Conservation (phyloP, 2,113 vertebrate species). For the Panthera uncia region DNA sequence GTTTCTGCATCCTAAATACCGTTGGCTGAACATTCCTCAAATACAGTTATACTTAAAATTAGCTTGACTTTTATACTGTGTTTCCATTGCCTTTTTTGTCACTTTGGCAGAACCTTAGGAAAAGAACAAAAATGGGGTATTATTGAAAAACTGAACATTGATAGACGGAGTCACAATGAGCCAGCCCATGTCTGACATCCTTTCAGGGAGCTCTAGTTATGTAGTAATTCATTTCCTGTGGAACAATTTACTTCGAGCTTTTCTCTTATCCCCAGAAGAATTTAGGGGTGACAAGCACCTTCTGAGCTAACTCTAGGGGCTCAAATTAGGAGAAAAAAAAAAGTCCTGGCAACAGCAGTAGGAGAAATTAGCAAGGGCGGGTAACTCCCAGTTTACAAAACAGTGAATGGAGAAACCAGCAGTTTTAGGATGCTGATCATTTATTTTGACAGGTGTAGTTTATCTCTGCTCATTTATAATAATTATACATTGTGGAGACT, state of each 20-base stretch:
- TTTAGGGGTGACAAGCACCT: constrained; percentile 45
- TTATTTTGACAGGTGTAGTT: constrained; percentile 79
- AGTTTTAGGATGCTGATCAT: constrained; percentile 55
- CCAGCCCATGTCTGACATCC: constrained; percentile 54
- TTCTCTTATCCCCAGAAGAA: constrained; percentile 56
- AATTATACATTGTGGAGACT: constrained; percentile 71
- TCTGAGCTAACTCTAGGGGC: constrained; percentile 40
- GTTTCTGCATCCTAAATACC: constrained; percentile 36
- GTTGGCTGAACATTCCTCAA: neutral
- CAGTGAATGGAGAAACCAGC: constrained; percentile 53
- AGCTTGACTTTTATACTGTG: constrained; percentile 22
- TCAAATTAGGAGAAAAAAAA: neutral
- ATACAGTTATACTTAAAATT: constrained; percentile 43
- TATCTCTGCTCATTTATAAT: constrained; percentile 76
- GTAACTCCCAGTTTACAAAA: constrained; percentile 69
- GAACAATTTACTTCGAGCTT: constrained; percentile 55
- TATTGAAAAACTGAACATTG: constrained; percentile 21
- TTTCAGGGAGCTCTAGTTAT: constrained; percentile 28
- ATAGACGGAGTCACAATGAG: constrained; percentile 47
- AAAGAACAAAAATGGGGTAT: constrained; percentile 40
- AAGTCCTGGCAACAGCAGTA: neutral
- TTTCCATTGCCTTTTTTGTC: constrained; percentile 54
- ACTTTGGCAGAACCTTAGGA: constrained; percentile 22
- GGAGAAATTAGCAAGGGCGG: constrained; percentile 59
- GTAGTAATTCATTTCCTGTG: constrained; percentile 54